Conservation (phyloP, 92 coral and sea anemone genomes). For the Zoanthus sociatus region DNA sequence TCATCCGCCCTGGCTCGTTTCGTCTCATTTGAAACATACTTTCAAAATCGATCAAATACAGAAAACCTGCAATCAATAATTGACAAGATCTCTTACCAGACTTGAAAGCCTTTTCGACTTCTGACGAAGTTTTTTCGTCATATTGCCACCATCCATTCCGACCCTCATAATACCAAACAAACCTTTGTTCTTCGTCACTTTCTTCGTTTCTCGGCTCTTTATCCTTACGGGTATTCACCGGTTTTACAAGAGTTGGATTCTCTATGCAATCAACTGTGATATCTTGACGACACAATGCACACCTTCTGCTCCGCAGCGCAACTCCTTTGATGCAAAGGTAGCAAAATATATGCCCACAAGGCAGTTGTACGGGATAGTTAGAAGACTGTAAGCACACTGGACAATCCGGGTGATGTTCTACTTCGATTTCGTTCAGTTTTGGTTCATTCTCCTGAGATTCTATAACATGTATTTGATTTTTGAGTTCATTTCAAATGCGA, state of each 20-base stretch:
- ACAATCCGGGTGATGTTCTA: constrained; percentile 91
- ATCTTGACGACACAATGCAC: constrained; percentile 95
- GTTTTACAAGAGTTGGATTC: constrained; percentile 89
- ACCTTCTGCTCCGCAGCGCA: constrained; percentile 89
- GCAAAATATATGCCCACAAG: constrained; percentile 97
- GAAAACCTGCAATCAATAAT: constrained; percentile 93
- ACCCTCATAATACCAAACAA: constrained; percentile 97
- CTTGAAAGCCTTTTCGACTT: constrained; percentile 91
- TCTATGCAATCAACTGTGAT: constrained; percentile 81
- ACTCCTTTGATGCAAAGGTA: constrained; percentile 99
- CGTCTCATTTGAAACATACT: constrained; percentile 98
- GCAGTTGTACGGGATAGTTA: constrained; percentile 88
- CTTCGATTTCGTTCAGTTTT: constrained; percentile 72
- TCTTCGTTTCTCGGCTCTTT: constrained; percentile 47
- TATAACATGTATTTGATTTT: constrained; percentile 24
- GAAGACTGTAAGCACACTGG: constrained; percentile 93
- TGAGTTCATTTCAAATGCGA: background rate
- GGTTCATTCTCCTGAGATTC: constrained; percentile 50
- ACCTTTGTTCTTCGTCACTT: constrained; percentile 51
- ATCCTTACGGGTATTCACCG: constrained; percentile 32
- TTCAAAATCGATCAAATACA: constrained; percentile 94
- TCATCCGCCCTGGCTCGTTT: constrained; percentile 94
- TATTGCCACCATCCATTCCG: constrained; percentile 99
- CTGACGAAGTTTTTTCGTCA: constrained; percentile 89
- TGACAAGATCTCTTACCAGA: constrained; percentile 95